A percentile compares a stretch with the other conserved stretches of the same genome.
These are phyloP conservation scores for Dipodomys spectabilis DNA, from an alignment of 2,113 vertebrate genomes.

Conservation along the genomic window DNA sequence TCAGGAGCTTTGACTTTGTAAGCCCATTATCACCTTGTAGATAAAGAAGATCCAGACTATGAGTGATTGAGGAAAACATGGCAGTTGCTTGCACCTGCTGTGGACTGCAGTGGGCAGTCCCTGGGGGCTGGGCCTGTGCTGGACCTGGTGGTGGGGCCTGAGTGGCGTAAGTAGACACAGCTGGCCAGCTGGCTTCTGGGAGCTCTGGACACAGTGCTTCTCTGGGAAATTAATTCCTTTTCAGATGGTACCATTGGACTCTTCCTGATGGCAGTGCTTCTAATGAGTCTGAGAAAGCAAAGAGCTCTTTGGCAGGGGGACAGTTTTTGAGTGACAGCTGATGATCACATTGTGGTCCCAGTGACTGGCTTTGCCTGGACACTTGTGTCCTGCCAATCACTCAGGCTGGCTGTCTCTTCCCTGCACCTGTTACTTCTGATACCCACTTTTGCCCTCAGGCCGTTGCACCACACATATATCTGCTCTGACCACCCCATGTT, in stretches of 20 bases:
- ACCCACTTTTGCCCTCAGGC: not conserved
- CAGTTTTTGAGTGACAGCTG: not conserved
- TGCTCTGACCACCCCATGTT: not conserved
- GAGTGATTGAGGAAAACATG: no score
- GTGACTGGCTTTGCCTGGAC: not conserved
- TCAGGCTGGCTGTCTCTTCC: not conserved
- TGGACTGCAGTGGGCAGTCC: not conserved
- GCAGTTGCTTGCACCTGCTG: not conserved
- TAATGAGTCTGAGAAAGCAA: constrained; percentile 33
- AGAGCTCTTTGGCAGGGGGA: not conserved
- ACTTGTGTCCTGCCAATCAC: not conserved
- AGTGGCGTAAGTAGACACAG: accelerated
- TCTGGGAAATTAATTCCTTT: not conserved
- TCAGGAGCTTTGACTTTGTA: not conserved
- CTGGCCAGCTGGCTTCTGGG: not conserved
- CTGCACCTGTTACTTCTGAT: not conserved
- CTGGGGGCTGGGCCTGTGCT: not conserved
- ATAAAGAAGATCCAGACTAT: no score
- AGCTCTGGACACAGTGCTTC: not conserved
- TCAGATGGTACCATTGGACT: accelerated
- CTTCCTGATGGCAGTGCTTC: not conserved
- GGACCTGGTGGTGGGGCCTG: not conserved
- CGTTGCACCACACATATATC: not conserved
- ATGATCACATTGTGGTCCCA: not conserved
- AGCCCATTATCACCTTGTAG: not conserved